A percentile compares a stretch with the other conserved stretches of the same genome.
Conservation (phyloP, 2,797 vertebrate species). For the Crocidura indochinensis region DNA sequence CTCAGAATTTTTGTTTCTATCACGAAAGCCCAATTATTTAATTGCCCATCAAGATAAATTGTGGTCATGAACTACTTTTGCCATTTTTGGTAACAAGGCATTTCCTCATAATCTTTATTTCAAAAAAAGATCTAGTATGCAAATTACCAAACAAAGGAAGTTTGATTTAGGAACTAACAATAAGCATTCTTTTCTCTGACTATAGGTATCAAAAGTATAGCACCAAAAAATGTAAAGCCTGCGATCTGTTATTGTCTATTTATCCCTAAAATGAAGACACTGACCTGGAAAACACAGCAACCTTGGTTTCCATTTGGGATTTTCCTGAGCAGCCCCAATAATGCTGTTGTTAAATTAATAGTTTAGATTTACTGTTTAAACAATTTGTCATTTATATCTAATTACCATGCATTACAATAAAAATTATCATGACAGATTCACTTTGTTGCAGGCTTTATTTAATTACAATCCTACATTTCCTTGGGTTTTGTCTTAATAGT, state of each 20-base stretch:
- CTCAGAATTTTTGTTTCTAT: background rate
- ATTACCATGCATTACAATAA: constrained; percentile 61
- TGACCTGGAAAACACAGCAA: background rate
- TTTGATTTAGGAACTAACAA: background rate
- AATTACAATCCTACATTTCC: constrained; percentile 48
- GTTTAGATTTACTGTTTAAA: constrained; percentile 72
- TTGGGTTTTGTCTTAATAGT: background rate
- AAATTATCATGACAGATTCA: constrained; percentile 56
- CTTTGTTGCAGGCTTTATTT: constrained; percentile 59
- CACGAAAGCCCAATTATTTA: background rate
- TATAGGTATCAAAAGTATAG: background rate
- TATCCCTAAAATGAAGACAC: constrained; percentile 23
- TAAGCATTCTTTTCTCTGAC: background rate
- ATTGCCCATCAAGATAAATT: background rate
- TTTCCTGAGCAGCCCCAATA: constrained; percentile 25
- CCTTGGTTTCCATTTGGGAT: background rate
- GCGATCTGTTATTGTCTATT: background rate
- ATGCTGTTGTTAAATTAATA: constrained; percentile 65
- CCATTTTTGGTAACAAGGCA: constrained; percentile 6
- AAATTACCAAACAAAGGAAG: constrained; percentile 10
- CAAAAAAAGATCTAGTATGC: constrained; percentile 6
- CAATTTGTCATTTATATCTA: constrained; percentile 68
- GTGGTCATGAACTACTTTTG: constrained; percentile 31
- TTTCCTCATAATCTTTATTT: background rate
- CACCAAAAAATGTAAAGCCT: background rate